Evolutionary conservation across 2,113 vertebrate species (phyloP).

Genomic region (Onychostoma macrolepis): DNA sequence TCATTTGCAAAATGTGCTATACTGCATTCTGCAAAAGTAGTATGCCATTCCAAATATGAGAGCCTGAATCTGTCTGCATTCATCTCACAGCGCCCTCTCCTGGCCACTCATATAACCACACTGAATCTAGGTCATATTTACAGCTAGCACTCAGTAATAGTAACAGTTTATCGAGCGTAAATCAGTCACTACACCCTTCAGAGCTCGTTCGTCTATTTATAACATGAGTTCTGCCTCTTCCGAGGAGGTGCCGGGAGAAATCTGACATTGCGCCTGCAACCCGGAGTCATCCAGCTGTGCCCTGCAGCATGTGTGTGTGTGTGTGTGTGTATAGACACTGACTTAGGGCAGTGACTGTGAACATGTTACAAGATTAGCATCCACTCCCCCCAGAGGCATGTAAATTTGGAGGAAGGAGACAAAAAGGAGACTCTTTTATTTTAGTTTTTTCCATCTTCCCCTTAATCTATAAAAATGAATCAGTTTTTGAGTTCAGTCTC

Average conservation of each 20-base stretch:
- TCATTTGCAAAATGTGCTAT: neutral
- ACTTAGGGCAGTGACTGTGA: neutral
- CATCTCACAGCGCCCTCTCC: slow-evolving; percentile 54
- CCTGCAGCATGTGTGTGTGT: slow-evolving; percentile 19
- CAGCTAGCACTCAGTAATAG: slow-evolving; percentile 6
- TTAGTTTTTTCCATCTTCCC: neutral
- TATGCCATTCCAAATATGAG: neutral
- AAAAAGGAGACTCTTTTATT: neutral
- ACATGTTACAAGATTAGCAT: slow-evolving; percentile 13
- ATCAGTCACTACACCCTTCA: slow-evolving; percentile 29
- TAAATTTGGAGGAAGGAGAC: neutral
- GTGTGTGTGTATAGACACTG: neutral
- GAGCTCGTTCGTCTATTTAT: slow-evolving; percentile 12
- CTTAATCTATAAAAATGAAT: slow-evolving; percentile 13
- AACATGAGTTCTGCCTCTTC: slow-evolving; percentile 15
- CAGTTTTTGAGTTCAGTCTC: neutral
- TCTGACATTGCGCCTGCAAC: neutral
- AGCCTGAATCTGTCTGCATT: neutral
- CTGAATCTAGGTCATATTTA: slow-evolving; percentile 24
- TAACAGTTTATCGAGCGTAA: neutral
- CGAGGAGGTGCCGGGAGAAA: neutral
- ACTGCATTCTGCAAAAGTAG: neutral
- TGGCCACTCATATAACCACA: slow-evolving; percentile 21
- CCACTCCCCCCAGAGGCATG: neutral
- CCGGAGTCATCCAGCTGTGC: neutral